Evolutionary conservation across 2,888 invertebrate species (phyloP).

Genomic region (Chelonus formosanus): DNA sequence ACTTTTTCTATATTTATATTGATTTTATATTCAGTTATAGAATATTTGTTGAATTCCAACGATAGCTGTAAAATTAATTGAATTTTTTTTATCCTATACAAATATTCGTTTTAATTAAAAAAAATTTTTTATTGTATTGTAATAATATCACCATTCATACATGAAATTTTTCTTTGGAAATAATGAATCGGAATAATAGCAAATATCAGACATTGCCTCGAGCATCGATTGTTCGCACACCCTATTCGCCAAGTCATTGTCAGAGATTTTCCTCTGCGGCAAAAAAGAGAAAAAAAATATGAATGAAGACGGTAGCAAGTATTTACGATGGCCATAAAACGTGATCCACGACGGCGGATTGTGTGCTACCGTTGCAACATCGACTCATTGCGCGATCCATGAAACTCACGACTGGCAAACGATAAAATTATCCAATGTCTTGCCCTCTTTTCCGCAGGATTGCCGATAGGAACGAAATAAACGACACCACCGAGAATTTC

Average conservation of each 20-base stretch:
- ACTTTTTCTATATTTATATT: constrained; percentile 18
- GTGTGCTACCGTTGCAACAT: constrained; percentile 23
- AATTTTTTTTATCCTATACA: no score
- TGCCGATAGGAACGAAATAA: constrained; percentile 26
- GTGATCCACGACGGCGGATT: constrained; percentile 17
- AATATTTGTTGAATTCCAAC: no score
- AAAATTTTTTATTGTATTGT: no score
- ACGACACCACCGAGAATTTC: constrained; percentile 28
- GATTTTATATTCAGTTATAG: constrained; percentile 7
- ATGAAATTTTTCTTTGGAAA: not conserved
- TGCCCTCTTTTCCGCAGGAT: constrained; percentile 30
- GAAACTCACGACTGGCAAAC: constrained; percentile 20
- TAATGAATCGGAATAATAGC: constrained; percentile 13
- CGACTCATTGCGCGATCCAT: constrained; percentile 1
- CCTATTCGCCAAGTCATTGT: constrained; percentile 11
- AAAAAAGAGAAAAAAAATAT: constrained; percentile 8
- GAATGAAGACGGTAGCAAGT: constrained; percentile 23
- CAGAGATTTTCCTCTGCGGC: constrained; percentile 11
- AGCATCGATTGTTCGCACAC: constrained; percentile 7
- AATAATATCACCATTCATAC: no score
- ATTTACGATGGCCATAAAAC: constrained; percentile 34
- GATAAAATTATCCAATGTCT: constrained; percentile 29
- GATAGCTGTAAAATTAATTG: not conserved
- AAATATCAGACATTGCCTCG: constrained; percentile 6
- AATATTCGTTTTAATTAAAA: no score